These are phyloP conservation scores for Pyrocephalus nanus DNA, from an alignment of 2,797 vertebrate species.

Conservation along the genomic window DNA sequence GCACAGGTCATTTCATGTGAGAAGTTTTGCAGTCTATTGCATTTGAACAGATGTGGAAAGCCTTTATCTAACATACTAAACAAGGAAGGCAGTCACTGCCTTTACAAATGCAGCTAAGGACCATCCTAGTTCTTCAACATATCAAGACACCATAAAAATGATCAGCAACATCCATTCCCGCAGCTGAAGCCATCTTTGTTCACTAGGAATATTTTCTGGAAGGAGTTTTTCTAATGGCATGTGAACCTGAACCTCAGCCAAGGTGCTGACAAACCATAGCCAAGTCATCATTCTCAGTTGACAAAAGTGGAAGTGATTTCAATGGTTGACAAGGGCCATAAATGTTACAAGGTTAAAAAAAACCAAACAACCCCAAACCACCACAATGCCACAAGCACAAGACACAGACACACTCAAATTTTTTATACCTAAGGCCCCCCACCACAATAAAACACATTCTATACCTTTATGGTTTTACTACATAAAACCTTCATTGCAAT, in stretches of 20 bases:
- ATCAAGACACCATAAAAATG: neutral
- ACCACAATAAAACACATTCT: neutral
- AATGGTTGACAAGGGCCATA: neutral
- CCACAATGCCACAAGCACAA: neutral
- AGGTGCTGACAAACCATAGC: neutral
- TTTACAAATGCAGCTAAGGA: neutral
- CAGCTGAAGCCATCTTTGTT: neutral
- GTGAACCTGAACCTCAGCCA: neutral
- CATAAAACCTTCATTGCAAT: neutral
- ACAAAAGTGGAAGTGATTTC: neutral
- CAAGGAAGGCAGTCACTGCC: neutral
- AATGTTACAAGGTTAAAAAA: neutral
- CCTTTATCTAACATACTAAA: neutral
- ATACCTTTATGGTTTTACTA: neutral
- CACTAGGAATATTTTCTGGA: neutral
- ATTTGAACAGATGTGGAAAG: neutral
- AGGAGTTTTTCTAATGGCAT: neutral
- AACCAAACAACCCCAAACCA: neutral
- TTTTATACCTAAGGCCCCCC: neutral
- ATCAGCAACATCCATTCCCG: neutral
- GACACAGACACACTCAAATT: neutral
- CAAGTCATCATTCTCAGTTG: neutral
- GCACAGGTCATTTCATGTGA: neutral
- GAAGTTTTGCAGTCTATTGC: neutral
- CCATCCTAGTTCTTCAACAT: neutral